Base-by-base conservation (phyloP, 2,888 invertebrate species). In the Chalcosyrphus nemorum region DNA sequence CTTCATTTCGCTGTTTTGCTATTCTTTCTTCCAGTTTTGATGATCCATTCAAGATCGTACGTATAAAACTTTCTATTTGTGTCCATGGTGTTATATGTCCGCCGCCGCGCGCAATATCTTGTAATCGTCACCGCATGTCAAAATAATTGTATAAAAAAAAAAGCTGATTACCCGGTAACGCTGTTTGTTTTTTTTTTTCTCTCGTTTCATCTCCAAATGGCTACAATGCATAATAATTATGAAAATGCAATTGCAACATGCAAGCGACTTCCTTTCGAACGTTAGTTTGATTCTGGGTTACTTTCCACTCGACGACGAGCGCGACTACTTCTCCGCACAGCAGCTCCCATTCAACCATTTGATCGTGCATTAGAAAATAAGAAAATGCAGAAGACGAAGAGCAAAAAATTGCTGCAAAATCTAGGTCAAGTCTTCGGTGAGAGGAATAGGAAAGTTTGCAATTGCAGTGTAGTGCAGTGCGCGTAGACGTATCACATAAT, bases 181-280 rank as follows among this genome's bases (percentile, higher is more conserved):
- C n/a, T 63, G 45, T 32, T 32, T 43, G 0, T 5, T 5, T 13
- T 24, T 24, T n/a, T 7, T 24, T 50, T 24, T 24, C 13, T 2
- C 13, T 27, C 27, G 21, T 19, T 61, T 6, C 4, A n/a, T 17
- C n/a, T 41, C 17, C 17, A n/a, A 45, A 43, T 19, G 19, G n/a
- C 35, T 41, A 54, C 63, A 74, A 63, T 74, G 74, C 74, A 74
- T 74, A 74, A 75, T 57, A 56, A 66, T 75, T 65, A 66, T 75
- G 57, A 66, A 57, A 47, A 66, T 57, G 56, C 57, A 66, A 38
- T 75, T 57, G 65, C 50, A 57, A 56, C 38, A 74, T 66, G 75
- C 75, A 65, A 38, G 50, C 24, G 7, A 65, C 65, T 68, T 52
- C 54, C 52, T 54, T 29, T 43, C 29, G 27, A 15, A n/a, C 11